Percentiles rank a stretch among this genome's conserved stretches.
These are phyloP conservation scores for Mus spretus DNA, from an alignment of 2,797 vertebrate genomes.

Conservation along the genomic window DNA sequence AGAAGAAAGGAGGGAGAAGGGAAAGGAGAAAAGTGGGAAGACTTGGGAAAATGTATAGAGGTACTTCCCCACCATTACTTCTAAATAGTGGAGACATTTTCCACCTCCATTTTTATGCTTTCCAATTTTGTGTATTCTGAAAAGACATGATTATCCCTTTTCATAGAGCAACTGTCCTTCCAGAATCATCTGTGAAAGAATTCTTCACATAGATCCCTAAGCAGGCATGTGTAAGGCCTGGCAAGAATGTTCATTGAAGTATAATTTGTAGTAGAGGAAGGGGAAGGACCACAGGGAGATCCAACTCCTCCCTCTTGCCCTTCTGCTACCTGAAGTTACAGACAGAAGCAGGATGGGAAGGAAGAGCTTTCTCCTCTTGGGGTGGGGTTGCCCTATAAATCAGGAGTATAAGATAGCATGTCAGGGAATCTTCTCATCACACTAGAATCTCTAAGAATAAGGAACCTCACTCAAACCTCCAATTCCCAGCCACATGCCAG, in stretches of 20 bases:
- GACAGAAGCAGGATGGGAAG: neutral
- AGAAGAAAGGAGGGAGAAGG: accelerated
- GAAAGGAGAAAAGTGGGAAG: neutral
- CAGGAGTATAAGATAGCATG: neutral
- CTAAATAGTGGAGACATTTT: neutral
- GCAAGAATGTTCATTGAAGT: neutral
- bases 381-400: neutral
- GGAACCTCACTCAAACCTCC: neutral
- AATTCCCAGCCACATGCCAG: too few species aligned
- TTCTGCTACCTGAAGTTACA: neutral
- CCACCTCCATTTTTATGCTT: neutral
- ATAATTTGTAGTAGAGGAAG: neutral
- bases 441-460: neutral
- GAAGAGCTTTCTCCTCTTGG: neutral
- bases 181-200: neutral
- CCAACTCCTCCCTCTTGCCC: neutral
- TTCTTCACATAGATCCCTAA: neutral
- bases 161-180: neutral
- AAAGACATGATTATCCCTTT: neutral
- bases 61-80: neutral
- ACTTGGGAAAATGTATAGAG: neutral
- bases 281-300: neutral
- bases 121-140: neutral
- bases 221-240: too few species aligned
- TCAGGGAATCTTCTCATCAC: neutral